Evolutionary conservation across 1,140 invertebrate genomes (phyloP), one percentile per base, ranked within the genome.

Genomic region (Babylonia areolata): DNA sequence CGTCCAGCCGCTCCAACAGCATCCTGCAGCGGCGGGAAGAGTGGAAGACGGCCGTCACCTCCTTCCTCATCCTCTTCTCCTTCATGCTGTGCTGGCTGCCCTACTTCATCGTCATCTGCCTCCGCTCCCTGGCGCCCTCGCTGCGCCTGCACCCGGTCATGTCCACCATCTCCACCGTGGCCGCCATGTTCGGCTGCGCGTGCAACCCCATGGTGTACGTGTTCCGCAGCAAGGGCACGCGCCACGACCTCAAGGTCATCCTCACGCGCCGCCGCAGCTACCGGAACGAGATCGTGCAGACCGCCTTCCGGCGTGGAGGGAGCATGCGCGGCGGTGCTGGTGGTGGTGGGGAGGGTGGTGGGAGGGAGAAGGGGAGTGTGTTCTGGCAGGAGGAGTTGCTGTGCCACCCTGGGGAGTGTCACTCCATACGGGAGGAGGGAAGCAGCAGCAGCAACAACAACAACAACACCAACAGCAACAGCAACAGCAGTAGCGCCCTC

Each of bases 201-300:
- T 86, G 95, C 80, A 95, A 95, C 90, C 95, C 95, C 2, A 93
- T 95, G 83, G 95, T 96, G 33, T 96, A 96, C 91, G 95, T 96
- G 37, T 96, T 95, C 90, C 92, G 95, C 20, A 95, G 95, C 86
- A 94, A 94, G 85, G 91, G 94, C 51, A 94, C 95, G 6, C 93
- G 94, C 39, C 86, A 90, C 40, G 91, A 93, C 83, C 83, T 93
- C 0, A 88, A 85, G 64, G 73, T 84, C 31, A 89, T 92, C 69
- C 79, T 93, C 39, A 81, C 51, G 69, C 78, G 83, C 71, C 54
- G 81, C 69, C 87, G 58, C 58, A 75, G 64, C 69, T 84, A 73
- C 82, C 82, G 82, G 0, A 40, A 84, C 82, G 82, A 84, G 69
- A 31, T 20, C 37, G 64, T 84, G 54, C 58, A 84, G 35, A 35